phyloP scores from a whole-genome alignment of 2,797 vertebrate species.

The Leptoclinus maculatus region DNA sequence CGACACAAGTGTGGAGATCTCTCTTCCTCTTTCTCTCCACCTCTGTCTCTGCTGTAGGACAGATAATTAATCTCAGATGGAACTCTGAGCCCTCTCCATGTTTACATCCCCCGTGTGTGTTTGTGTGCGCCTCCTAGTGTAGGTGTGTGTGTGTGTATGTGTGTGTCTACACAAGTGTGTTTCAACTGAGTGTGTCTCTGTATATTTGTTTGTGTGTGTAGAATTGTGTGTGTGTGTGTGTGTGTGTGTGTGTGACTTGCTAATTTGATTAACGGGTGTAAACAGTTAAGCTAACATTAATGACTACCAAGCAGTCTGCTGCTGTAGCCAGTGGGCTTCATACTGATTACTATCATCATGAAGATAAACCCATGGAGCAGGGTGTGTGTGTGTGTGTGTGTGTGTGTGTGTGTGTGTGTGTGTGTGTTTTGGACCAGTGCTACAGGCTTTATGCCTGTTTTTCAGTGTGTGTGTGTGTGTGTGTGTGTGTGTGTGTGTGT shows the following conservation, averaged over 20 bases:
- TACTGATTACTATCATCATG: constrained; percentile 82
- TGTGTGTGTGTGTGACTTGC: constrained; percentile 60
- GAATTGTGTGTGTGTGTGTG: constrained; percentile 28
- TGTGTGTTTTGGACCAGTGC: constrained; percentile 26
- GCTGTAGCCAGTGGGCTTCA: constrained; percentile 76
- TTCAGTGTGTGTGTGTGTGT: constrained; percentile 12
- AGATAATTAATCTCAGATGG: constrained; percentile 78
- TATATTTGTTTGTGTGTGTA: constrained; percentile 16
- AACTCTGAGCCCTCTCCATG: constrained; percentile 66
- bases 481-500: constrained; percentile 22
- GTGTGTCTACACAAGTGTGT: constrained; percentile 7
- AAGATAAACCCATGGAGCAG: constrained; percentile 73
- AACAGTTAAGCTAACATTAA: constrained; percentile 83
- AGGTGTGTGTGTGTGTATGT: constrained; percentile 19
- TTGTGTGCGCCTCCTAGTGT: constrained; percentile 8
- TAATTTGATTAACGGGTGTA: constrained; percentile 85
- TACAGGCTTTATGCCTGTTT: constrained; percentile 31
- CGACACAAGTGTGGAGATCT: constrained; percentile 61
- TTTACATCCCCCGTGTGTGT: constrained; percentile 62
- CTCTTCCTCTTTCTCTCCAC: constrained; percentile 45
- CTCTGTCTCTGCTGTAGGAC: constrained; percentile 69
- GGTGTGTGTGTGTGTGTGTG: constrained; percentile 36
- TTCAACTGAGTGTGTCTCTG: not conserved
- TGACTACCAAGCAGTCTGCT: constrained; percentile 81
- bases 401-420: constrained; percentile 35